phyloP scores from a whole-genome alignment of 1,140 invertebrate species.

The Papilio helenus region DNA sequence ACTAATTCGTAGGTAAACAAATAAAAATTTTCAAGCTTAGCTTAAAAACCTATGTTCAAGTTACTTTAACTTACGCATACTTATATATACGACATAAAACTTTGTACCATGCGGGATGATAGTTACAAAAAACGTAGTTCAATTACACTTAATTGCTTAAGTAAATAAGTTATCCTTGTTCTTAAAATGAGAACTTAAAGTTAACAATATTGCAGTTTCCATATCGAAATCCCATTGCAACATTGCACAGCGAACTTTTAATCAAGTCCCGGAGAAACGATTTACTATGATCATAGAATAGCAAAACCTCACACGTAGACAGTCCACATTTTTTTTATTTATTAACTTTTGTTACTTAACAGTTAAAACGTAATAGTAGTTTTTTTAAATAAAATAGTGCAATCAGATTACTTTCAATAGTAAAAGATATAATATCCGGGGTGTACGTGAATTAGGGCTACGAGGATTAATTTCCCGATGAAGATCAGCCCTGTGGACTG shows the following conservation, averaged over 20 bases:
- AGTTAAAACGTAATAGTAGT: not conserved
- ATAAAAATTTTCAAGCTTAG: not conserved
- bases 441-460: too few relatives aligned
- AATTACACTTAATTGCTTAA: not conserved
- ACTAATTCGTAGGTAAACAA: not conserved
- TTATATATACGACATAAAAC: too few relatives aligned
- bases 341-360: not conserved
- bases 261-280: slow-evolving; percentile 78
- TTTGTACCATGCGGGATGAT: too few relatives aligned
- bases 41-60: not conserved
- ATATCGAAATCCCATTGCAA: slow-evolving; percentile 78
- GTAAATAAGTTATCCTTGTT: not conserved
- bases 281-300: slow-evolving; percentile 69
- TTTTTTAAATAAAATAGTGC: too few relatives aligned
- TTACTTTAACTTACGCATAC: too few relatives aligned
- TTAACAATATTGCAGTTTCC: slow-evolving; percentile 67
- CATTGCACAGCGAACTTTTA: slow-evolving; percentile 76
- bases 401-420: too few relatives aligned
- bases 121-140: too few relatives aligned
- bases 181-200: slow-evolving; percentile 48
- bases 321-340: not conserved
- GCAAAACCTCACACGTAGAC: slow-evolving; percentile 24
- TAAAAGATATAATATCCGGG: too few relatives aligned
- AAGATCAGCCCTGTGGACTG: too few relatives aligned
- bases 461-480: too few relatives aligned